Evolutionary conservation across 2,888 invertebrate genomes (phyloP), one percentile per base, ranked within the genome.

Genomic region (Sthenelais limicola): DNA sequence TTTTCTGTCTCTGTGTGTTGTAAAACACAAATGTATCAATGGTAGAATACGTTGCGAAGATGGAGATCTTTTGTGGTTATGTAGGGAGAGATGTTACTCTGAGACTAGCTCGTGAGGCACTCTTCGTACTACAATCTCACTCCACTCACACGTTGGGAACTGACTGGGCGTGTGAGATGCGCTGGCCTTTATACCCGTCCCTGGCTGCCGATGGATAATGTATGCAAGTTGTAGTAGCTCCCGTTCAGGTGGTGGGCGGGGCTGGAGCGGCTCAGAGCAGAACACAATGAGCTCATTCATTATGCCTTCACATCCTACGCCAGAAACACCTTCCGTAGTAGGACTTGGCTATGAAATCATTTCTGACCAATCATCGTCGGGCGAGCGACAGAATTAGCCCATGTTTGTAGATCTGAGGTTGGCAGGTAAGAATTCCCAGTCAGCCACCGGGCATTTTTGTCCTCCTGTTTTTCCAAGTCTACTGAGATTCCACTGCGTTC

Each of bases 121-220:
- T 56, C 15, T 3, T 51, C 26, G 54, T 54, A 58, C 35, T 62
- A 38, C 21, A 7, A 62, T 15, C 35, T 62, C 62, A 62, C 62
- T 62, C 62, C 62, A 43, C 62, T 62, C 62, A 62, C 62, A 62
- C 9, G 62, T 62, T 33, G 62, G 35, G 38, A 62, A 38, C 62
- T 62, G 62, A 62, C 62, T 62, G 62, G 58, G 15, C 12, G 21
- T 35, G 4, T 26, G 62, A 62, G 62, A 35, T 15, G 62, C 38
- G 35, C 56, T 3, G 56, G 38, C 43, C 26, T 62, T 38, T 62
- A 62, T 62, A 62, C 62, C 35, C n/a, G 33, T 18, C 21, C 38
- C 62, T 24, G 51, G 33, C 33, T 35, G 62, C 24, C 38, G 21
- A 32, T n/a, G 18, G 30, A 15, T 62, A 62, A 62, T 62, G 62